These are phyloP conservation scores for Manduca sexta DNA, from an alignment of 1,140 invertebrate species.

Conservation along the genomic window DNA sequence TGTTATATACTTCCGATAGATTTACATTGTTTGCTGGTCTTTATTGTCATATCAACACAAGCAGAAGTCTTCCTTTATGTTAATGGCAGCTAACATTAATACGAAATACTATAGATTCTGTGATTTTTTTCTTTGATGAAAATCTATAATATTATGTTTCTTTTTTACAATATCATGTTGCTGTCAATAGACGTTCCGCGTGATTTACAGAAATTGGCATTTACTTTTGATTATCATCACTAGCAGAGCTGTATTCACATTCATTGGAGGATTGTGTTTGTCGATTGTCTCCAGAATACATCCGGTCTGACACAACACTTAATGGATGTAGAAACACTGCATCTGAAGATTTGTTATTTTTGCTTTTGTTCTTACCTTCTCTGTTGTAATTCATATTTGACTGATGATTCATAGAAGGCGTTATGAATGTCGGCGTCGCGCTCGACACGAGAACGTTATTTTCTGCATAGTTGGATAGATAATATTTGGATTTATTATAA, in stretches of 20 bases:
- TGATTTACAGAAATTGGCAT: not conserved
- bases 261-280: slow-evolving; percentile 5
- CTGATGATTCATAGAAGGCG: slow-evolving; percentile 2
- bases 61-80: too few relatives aligned
- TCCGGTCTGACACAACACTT: not conserved
- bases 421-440: slow-evolving; percentile 1
- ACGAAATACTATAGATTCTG: too few relatives aligned
- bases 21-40: too few relatives aligned
- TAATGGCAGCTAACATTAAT: too few relatives aligned
- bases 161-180: not conserved
- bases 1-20: too few relatives aligned
- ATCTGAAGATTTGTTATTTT: slow-evolving; percentile 8
- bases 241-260: slow-evolving; percentile 2
- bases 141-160: too few relatives aligned
- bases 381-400: slow-evolving; percentile 2
- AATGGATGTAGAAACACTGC: slow-evolving; percentile 1
- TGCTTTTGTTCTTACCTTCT: slow-evolving; percentile 10
- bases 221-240: slow-evolving; percentile 4
- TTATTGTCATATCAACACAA: too few relatives aligned
- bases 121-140: too few relatives aligned
- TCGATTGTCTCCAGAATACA: slow-evolving; percentile 2
- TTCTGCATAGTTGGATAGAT: slow-evolving; percentile 16
- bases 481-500: slow-evolving; percentile 29
- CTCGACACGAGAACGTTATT: slow-evolving; percentile 5
- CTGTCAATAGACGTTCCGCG: not conserved